Percentiles rank a stretch among this genome's conserved stretches.
These are phyloP conservation scores for Ganaspis sp. DNA, from an alignment of 1,140 invertebrate genomes.

Conservation along the genomic window DNA sequence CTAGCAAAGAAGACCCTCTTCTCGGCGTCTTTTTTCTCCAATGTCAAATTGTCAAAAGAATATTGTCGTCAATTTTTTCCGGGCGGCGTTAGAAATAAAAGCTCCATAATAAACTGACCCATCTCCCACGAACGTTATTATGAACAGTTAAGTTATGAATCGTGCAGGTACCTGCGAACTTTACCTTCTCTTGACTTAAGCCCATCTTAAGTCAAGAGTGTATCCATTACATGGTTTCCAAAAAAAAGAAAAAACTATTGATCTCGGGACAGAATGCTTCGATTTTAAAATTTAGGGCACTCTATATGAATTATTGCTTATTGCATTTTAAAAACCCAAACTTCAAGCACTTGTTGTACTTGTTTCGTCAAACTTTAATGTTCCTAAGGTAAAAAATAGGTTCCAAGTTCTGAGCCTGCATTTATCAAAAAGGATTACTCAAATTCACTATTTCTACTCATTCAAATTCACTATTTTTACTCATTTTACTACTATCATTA, in stretches of 20 bases:
- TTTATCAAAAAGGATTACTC: too few relatives aligned
- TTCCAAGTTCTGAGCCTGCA: too few relatives aligned
- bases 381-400: too few relatives aligned
- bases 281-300: background rate
- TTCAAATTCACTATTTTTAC: too few relatives aligned
- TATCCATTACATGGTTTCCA: background rate
- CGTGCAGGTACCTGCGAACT: slow-evolving; percentile 7
- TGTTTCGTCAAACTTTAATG: too few relatives aligned
- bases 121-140: slow-evolving; percentile 4
- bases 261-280: background rate
- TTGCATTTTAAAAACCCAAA: background rate
- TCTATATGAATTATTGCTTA: background rate
- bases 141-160: slow-evolving; percentile 10
- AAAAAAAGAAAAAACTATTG: slow-evolving; percentile 1
- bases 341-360: too few relatives aligned
- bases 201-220: background rate
- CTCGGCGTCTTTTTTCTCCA: background rate
- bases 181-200: background rate
- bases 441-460: too few relatives aligned
- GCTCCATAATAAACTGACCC: slow-evolving; percentile 1
- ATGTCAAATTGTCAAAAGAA: slow-evolving; percentile 8
- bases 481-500: too few relatives aligned
- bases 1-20: background rate
- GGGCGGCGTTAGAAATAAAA: slow-evolving; percentile 8
- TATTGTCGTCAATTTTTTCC: slow-evolving; percentile 10